Evolutionary conservation across 2,888 invertebrate species (phyloP), one percentile per base, ranked within the genome.

Genomic region (Andrena trimmerana): DNA sequence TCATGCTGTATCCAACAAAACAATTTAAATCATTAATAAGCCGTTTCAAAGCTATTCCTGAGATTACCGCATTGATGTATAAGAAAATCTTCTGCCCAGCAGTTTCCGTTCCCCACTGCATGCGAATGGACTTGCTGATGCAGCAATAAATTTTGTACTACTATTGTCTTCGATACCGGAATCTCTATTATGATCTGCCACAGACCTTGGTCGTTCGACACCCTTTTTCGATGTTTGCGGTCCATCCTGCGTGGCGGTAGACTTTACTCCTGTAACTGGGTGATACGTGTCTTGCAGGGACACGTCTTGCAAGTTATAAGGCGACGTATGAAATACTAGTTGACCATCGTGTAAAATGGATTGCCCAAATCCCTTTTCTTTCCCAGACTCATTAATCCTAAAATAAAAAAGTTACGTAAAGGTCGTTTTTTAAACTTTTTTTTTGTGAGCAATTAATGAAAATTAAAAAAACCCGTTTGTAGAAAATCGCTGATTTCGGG

Each of bases 331-430:
- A 93, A 99, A 98, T 63, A 99, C 97, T 8, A 99, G 94, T 93
- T 98, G 97, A 42, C 97, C 96, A 76, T 97, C 96, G 92, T 98
- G 98, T 29, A 99, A 94, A 89, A 99, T 96, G 92, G 99, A 99
- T 94, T 99, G 99, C 0, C 99, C 99, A 92, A 98, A 99, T 0
- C 98, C 99, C 89, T 97, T 97, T 92, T 98, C 98, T 89, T 97
- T 97, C 2, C 96, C 96, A 29, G 96, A 95, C 67, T 97, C 97
- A 90, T 97, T 97, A 48, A 97, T 96, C 90, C 97, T 96, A 80
- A 10, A 94, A 69, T 87, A 84, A 62, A 24, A 5, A 8, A 20
- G 36, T 36, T 6, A 48, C 29, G 4, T 7, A n/a, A n/a, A n/a
- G n/a, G n/a, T n/a, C n/a, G n/a, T n/a, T n/a, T n/a, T n/a, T n/a